Base-by-base conservation (phyloP, 2,888 invertebrate species). In the Philonicus albiceps region DNA sequence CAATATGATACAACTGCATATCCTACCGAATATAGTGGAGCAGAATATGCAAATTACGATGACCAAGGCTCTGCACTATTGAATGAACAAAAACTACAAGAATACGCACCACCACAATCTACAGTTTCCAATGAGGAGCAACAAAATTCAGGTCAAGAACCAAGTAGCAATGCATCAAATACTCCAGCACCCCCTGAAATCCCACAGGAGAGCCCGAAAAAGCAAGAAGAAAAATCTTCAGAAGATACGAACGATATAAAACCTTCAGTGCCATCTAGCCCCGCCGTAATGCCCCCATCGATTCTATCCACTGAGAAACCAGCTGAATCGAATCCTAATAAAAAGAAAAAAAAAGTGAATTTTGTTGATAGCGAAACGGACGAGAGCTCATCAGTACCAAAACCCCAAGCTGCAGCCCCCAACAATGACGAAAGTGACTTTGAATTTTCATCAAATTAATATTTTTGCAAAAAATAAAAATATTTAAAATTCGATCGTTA, bases 301-400 rank as follows among this genome's bases (percentile, higher is more conserved):
- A 89, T 89, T 64, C 87, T 89, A 87, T 87, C 91, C 88, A 91
- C 86, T 7, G 92, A 92, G 87, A 90, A 90, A 87, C 88, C 86
- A 86, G 87, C 86, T 86, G 89, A 88, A 86, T 19, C 86, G 1
- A 90, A 89, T 37, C 43, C 22, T 2, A 53, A 30, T 74, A 92
- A 92, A 88, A 92, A 91, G 89, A 92, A 92, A 90, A 92, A 92
- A 89, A 91, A 91, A 89, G 92, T 92, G 88, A 92, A 91, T 90
- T 92, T 92, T 88, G 90, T 91, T 88, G 92, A 92, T 73, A 92
- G 92, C 89, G 91, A 92, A 90, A 91, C 91, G 86, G 92, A 92
- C 88, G 91, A 91, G 86, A 92, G 92, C 89, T 90, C 90, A 86
- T 90, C 89, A 88, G 89, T 89, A 81, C 87, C 86, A 13, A 87